Base-by-base conservation (phyloP, 2,888 invertebrate species). In the Podotricha telesiphe region DNA sequence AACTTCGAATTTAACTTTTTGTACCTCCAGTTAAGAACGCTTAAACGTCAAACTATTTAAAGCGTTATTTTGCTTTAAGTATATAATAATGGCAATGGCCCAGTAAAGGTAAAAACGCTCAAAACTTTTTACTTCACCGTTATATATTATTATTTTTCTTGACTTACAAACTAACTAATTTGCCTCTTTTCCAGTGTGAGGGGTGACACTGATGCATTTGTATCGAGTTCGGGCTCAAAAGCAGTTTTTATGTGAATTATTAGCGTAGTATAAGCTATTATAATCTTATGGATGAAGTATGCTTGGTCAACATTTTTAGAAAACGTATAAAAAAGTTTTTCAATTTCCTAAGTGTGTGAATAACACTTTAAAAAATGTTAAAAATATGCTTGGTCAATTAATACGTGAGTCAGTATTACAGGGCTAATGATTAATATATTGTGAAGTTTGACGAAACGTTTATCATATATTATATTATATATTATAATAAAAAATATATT, bases 351-450 rank as follows among this genome's bases (percentile, higher is more conserved):
- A n/a, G n/a, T n/a, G n/a, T n/a, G n/a, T n/a, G n/a, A n/a, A n/a
- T n/a, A n/a, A n/a, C n/a, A n/a, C n/a, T n/a, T n/a, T n/a, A n/a
- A n/a, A n/a, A n/a, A n/a, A n/a, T n/a, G n/a, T n/a, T n/a, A n/a
- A n/a, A 48, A 59, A 55, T 50, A 66, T 68, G 75, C 50, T 62
- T 70, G 78, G 79, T 91, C 91, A 90, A 91, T 91, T 90, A 81
- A 81, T 82, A 81, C 77, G 84, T 86, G 84, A 87, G 87, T 88
- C 92, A 92, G 92, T 93, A 93, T 92, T 92, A 92, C 89, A 91
- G 89, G 89, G 89, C 86, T 79, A 70, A 50, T 53, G 61, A 51
- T 53, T 48, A 81, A 83, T 77, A 78, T 69, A 76, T 67, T 66
- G 62, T 62, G 48, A 42, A 53, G 58, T 63, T 59, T 55, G 28